Base-by-base conservation (phyloP, 2,888 invertebrate genomes). In the Ophion ventricosus region DNA sequence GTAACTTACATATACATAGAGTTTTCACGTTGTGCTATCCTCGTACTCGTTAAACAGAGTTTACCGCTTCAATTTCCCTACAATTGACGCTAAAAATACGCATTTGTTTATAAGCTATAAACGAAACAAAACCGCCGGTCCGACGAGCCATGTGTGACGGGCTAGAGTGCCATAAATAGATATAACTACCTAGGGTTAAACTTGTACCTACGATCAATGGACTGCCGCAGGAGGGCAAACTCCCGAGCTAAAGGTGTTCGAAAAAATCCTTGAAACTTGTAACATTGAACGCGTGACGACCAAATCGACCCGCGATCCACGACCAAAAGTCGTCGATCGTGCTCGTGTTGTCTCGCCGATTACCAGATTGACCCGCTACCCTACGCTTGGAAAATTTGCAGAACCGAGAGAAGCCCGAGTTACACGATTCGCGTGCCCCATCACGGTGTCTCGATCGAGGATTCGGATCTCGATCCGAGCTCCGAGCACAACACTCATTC, bases 371-470 rank as follows among this genome's bases (percentile, higher is more conserved):
- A 61, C 11, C 61, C 10, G 10, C 61, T 4, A 11, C 23, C 1
- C 2, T 20, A 14, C 25, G 61, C 61, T 59, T 57, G 25, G 14
- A 3, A 20, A 17, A 72, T 63, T 72, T 77, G 63, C 89, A 93
- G 93, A 88, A 92, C 88, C 89, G 92, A 92, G 57, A 88, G 91
- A 76, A 92, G 92, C 63, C 91, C 90, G 54, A 92, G 92, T 86
- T 92, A 91, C 80, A 90, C 91, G 80, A 90, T 89, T 69, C 90
- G 91, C n/a, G 86, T 88, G 84, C 89, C 91, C 35, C 89, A 92
- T 77, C 92, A 91, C 82, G 92, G 92, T 17, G 89, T 90, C 67
- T 93, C 92, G 82, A 91, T 93, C 88, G 93, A 93, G 85, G 93
- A 93, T 80, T 93, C 93, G 43, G 93, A 93, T 86, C 91, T 90